Evolutionary conservation across 2,113 vertebrate genomes (phyloP), one percentile per base, ranked within the genome.

Genomic region (Cepphus grylle): DNA sequence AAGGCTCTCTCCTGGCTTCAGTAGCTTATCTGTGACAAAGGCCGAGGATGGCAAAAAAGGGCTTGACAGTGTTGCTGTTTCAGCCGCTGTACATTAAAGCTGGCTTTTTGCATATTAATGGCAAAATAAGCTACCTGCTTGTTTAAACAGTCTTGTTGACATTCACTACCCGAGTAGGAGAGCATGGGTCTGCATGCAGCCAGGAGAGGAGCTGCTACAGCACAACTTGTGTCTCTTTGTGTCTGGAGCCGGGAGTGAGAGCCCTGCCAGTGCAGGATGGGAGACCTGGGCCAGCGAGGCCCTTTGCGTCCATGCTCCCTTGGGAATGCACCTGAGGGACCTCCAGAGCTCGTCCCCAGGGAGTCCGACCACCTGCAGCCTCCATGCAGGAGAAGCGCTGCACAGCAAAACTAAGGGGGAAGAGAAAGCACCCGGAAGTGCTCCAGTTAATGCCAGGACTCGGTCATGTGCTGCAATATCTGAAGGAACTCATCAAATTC

Each of bases 311-410:
- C 8, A 5, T 14, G 7, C 11, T 52, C 23, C 45, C 47, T 45
- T 36, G 27, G 53, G 26, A 43, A n/a, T 11, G 23, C 29, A n/a
- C 34, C 66, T 21, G 8, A 45, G 25, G 43, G 42, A 27, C n/a
- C 29, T 59, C 36, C 43, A 43, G 59, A 50, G 34, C 22, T 81
- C 14, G 19, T 45, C 20, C 40, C 61, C n/a, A 38, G 38, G 36
- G 71, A 19, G 4, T 72, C 8, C 0, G 4, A 47, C 16, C 32
- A 21, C 34, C 45, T 29, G 50, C 63, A 73, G 66, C 38, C 49
- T 12, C 3, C 17, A 7, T 0, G 0, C n/a, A 58, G 36, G 29
- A 45, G 21, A 27, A 30, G 15, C 3, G 21, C n/a, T 36, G 18
- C n/a, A 11, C 47, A 36, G 47, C 20, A 67, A 52, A 71, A 30